Conservation (phyloP, 2,797 vertebrate genomes). For the Hoplostethus mediterraneus region DNA sequence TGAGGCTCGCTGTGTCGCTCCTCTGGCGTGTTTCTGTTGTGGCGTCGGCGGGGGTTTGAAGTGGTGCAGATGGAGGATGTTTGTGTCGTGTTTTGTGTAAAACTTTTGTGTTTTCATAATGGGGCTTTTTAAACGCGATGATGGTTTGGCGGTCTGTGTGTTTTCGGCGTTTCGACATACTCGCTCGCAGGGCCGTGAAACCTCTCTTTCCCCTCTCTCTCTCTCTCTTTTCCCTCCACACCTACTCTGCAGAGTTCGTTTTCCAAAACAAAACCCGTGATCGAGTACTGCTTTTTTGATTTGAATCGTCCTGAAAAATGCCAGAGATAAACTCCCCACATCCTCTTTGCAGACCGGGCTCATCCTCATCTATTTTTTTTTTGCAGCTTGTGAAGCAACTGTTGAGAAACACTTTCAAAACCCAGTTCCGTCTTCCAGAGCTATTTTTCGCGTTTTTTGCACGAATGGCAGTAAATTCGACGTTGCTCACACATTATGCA, state of each 20-base stretch:
- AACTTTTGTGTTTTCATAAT: constrained; percentile 29
- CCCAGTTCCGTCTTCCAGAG: constrained; percentile 40
- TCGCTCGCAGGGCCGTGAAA: not conserved
- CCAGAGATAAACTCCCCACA: constrained; percentile 55
- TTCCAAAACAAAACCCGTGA: constrained; percentile 9
- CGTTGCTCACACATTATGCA: constrained; percentile 18
- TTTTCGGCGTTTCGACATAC: not conserved
- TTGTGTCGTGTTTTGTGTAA: constrained; percentile 56
- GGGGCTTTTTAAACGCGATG: constrained; percentile 26
- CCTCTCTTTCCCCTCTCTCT: not conserved
- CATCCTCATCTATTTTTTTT: not conserved
- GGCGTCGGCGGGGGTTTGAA: constrained; percentile 51
- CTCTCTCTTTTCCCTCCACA: constrained; percentile 17
- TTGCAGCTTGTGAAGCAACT: constrained; percentile 22
- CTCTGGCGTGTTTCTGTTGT: constrained; percentile 36
- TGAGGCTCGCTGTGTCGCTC: not conserved
- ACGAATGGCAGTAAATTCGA: constrained; percentile 39
- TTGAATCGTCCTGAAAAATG: constrained; percentile 37
- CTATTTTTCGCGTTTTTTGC: constrained; percentile 30
- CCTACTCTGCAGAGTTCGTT: not conserved
- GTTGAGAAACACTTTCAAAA: constrained; percentile 54
- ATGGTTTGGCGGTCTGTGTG: constrained; percentile 14
- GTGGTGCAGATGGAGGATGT: constrained; percentile 61
- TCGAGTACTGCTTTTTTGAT: constrained; percentile 20
- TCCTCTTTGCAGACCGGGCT: constrained; percentile 31